Evolutionary conservation across 2,888 invertebrate genomes (phyloP).

Genomic region (Abrostola triplasia): DNA sequence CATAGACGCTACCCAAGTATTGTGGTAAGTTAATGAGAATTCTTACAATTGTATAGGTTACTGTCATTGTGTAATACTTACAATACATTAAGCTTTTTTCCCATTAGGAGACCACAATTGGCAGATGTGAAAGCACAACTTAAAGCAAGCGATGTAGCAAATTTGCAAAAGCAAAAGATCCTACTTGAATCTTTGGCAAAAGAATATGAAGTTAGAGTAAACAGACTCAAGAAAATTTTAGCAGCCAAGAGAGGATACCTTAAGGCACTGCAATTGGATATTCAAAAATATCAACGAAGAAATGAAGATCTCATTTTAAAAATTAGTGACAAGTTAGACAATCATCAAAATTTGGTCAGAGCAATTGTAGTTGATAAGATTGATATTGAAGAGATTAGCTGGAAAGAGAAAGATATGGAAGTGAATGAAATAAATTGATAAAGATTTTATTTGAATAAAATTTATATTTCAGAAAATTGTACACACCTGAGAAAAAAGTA

Average conservation of each 20-base stretch:
- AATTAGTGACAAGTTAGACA: conserved; percentile 73
- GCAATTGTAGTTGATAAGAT: conserved; percentile 58
- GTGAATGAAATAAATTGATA: conserved; percentile 70
- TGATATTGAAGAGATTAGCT: conserved; percentile 66
- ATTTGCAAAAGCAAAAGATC: conserved; percentile 77
- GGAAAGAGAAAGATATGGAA: conserved; percentile 72
- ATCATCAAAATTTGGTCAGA: conserved; percentile 68
- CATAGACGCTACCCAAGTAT: conserved; percentile 59
- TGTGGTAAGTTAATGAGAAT: conserved; percentile 65
- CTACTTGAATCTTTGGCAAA: conserved; percentile 76
- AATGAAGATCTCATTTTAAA: conserved; percentile 75
- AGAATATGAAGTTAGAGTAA: conserved; percentile 79
- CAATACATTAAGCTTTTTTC: background rate
- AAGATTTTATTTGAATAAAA: conserved; percentile 80
- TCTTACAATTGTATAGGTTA: no score
- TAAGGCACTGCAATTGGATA: conserved; percentile 80
- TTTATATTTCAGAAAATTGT: conserved; percentile 88
- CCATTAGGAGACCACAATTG: conserved; percentile 80
- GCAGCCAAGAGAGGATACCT: conserved; percentile 80
- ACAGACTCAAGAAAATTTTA: conserved; percentile 74
- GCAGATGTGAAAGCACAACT: conserved; percentile 78
- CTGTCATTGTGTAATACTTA: no score
- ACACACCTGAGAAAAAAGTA: conserved; percentile 86
- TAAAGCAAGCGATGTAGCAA: conserved; percentile 75
- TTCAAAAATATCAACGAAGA: conserved; percentile 82